Evolutionary conservation across 2,888 invertebrate species (phyloP), one percentile per base, ranked within the genome.

Genomic region (Ennomos erosarius): DNA sequence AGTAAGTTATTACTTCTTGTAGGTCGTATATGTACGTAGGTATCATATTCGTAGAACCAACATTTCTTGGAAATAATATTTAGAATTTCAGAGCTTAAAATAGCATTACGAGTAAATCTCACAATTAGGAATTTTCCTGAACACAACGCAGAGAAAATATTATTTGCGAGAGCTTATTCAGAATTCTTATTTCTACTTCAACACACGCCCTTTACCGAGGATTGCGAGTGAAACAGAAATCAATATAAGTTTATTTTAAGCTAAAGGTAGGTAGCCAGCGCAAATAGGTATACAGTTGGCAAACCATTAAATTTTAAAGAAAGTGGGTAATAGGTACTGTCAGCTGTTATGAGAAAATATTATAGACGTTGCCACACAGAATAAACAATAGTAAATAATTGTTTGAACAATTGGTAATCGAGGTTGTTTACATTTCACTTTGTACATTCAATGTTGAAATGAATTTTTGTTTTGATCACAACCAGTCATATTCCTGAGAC

Each of bases 171-270:
- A 48, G 26, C 37, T 36, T 46, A 47, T 47, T 26, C 42, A 39
- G n/a, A 44, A 12, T 44, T 39, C 26, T 34, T 46, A 57, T 51
- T 56, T 57, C 16, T 57, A 34, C 3, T 34, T 16, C 54, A 35
- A 51, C 55, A 53, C 36, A 37, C 47, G 54, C 51, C 46, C 52
- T 48, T 53, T 39, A 16, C 16, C 48, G 40, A 37, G 57, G 48
- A 48, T 40, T 36, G 48, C 39, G 46, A 11, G 42, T 26, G 40
- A 26, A 16, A 43, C 6, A 5, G 26, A 49, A 53, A 56, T 61
- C 60, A 49, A 64, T 61, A 56, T 45, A 12, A 48, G 13, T 37
- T 59, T 60, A 59, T 58, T 58, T 55, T 55, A 46, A 49, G 57
- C 36, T 42, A 42, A 38, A 40, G 37, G 39, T n/a, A 51, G 4